Evolutionary conservation across 2,888 invertebrate genomes (phyloP), one percentile per base, ranked within the genome.

Genomic region (Pegoplata infirma): DNA sequence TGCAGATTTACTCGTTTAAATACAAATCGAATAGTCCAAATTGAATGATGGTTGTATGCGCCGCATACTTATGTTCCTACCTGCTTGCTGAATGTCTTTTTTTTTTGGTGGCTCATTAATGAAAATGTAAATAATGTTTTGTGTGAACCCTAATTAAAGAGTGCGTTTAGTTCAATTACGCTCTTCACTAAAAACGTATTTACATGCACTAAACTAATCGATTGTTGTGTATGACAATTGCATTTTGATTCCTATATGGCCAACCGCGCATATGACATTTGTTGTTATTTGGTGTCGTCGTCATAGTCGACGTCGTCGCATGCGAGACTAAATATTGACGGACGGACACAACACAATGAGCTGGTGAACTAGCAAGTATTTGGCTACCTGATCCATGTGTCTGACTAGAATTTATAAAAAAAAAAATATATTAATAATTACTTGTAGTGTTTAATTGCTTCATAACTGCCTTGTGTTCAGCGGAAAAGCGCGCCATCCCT

Each of bases 181-280:
- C 25, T 25, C 25, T 25, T 25, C 25, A 25, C 25, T 6, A 25
- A 25, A n/a, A 40, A 40, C n/a, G n/a, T n/a, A 40, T 36, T 36
- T 36, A 36, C 36, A 36, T 12, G 12, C 12, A 7, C 12, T 3
- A 1, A 40, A 49, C 51, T 25, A 51, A 51, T 51, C 8, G 23
- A 25, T 25, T 55, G 17, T 12, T 23, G 16, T 23, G 16, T 14
- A 23, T 55, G 56, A 14, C 56, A 69, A 69, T 49, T 68, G 36
- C 36, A 58, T 32, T 68, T 68, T 58, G 68, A 51, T 51, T 59
- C 21, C 51, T 69, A 59, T 53, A 44, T 59, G 69, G 23, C 59
- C 21, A 32, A 19, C 21, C 32, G 19, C 49, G 14, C 19, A 36
- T 17, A 28, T 47, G 25, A 17, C 17, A 23, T 67, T 5, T 14